Conservation (phyloP, 35 echinoderm and acorn worm genomes). For the Eucidaris tribuloides region DNA sequence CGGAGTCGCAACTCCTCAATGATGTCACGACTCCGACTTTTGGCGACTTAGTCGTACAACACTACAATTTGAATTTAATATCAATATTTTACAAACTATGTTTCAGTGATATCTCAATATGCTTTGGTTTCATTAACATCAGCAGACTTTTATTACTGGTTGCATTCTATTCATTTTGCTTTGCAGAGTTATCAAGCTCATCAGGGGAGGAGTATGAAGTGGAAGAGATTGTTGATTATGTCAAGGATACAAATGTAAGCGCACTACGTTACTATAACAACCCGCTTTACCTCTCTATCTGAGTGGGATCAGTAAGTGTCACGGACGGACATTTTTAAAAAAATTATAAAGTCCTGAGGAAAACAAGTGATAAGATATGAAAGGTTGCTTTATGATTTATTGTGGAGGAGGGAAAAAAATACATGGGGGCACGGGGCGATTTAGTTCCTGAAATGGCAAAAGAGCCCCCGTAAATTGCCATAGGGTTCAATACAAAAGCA, state of each 20-base stretch:
- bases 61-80: neutral
- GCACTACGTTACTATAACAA: neutral
- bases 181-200: constrained; percentile 8
- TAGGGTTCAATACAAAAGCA: too few species aligned
- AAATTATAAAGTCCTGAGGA: neutral
- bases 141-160: neutral
- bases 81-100: neutral
- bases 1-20: too few species aligned
- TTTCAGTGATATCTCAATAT: neutral
- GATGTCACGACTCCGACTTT: neutral
- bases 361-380: neutral
- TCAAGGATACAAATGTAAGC: constrained; percentile 43
- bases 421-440: neutral
- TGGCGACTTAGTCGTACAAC: neutral
- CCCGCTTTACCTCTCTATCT: neutral
- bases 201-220: constrained; percentile 46
- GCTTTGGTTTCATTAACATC: neutral
- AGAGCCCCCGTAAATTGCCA: too few species aligned
- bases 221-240: constrained; percentile 42
- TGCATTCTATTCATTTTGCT: neutral
- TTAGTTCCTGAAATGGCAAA: too few species aligned
- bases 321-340: too few species aligned
- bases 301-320: neutral
- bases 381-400: neutral
- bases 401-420: neutral